Conservation (phyloP, 2,113 vertebrate genomes). For the Ibidorhyncha struthersii region DNA sequence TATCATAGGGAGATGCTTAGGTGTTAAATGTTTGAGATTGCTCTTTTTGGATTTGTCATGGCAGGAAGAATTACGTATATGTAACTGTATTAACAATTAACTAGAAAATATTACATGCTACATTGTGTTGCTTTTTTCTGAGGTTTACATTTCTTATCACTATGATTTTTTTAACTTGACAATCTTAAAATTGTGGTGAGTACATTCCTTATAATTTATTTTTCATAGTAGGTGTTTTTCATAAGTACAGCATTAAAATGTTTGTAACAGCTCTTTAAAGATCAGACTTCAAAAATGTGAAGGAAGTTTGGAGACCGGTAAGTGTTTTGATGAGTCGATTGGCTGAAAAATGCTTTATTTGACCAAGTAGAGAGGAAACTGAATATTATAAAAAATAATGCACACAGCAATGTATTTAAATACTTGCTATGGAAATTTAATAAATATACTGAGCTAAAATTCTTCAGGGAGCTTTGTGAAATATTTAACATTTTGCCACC, state of each 20-base stretch:
- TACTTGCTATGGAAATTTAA: background rate
- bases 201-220: background rate
- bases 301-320: background rate
- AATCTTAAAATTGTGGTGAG: background rate
- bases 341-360: background rate
- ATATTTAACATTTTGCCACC: background rate
- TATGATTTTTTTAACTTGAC: background rate
- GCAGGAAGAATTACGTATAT: background rate
- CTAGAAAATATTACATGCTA: background rate
- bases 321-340: background rate
- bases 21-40: background rate
- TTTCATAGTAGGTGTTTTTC: background rate
- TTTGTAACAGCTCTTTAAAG: background rate
- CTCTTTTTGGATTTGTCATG: background rate
- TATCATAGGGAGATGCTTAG: background rate
- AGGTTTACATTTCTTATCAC: background rate
- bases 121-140: background rate
- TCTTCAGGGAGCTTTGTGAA: background rate
- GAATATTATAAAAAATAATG: background rate
- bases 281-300: background rate
- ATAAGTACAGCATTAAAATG: background rate
- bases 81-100: background rate
- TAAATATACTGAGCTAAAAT: background rate
- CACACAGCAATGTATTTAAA: background rate
- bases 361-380: background rate